A percentile compares a stretch with the other conserved stretches of the same genome.
These are phyloP conservation scores for Ptychobarbus kaznakovi DNA, from an alignment of 2,797 vertebrate genomes.

Conservation along the genomic window DNA sequence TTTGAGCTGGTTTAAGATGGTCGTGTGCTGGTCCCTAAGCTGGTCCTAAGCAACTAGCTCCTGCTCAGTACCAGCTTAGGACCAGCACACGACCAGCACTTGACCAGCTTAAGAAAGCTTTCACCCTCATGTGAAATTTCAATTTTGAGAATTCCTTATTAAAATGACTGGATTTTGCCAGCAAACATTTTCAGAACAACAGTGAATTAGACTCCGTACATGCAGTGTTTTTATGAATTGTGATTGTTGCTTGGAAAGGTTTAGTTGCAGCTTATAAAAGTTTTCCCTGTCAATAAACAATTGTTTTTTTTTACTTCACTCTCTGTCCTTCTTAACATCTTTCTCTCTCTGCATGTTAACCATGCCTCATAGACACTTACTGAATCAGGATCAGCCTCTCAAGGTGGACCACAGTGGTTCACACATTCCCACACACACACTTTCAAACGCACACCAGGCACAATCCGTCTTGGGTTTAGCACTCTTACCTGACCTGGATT, in stretches of 20 bases:
- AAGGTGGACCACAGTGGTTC: conserved; percentile 27
- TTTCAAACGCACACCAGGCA: neutral
- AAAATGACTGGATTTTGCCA: neutral
- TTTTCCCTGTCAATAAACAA: neutral
- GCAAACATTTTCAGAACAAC: neutral
- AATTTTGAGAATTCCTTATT: neutral
- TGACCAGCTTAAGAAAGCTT: neutral
- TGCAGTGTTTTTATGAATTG: neutral
- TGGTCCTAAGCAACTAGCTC: too few species aligned
- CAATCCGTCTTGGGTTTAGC: neutral
- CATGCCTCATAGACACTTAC: conserved; percentile 11
- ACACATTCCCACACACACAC: conserved; percentile 7
- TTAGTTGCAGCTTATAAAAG: neutral
- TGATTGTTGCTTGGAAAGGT: neutral
- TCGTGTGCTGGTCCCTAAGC: too few species aligned
- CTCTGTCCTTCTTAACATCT: conserved; percentile 1
- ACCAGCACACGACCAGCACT: too few species aligned
- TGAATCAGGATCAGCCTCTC: conserved; percentile 11
- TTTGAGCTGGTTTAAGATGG: too few species aligned
- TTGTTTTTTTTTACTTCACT: conserved; percentile 12
- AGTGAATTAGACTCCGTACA: neutral
- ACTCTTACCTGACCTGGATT: conserved; percentile 20
- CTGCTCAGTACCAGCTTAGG: too few species aligned
- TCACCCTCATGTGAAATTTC: neutral
- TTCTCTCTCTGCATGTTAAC: conserved; percentile 17